Evolutionary conservation across 2,888 invertebrate species (phyloP).

Genomic region (Torymus texanus): DNA sequence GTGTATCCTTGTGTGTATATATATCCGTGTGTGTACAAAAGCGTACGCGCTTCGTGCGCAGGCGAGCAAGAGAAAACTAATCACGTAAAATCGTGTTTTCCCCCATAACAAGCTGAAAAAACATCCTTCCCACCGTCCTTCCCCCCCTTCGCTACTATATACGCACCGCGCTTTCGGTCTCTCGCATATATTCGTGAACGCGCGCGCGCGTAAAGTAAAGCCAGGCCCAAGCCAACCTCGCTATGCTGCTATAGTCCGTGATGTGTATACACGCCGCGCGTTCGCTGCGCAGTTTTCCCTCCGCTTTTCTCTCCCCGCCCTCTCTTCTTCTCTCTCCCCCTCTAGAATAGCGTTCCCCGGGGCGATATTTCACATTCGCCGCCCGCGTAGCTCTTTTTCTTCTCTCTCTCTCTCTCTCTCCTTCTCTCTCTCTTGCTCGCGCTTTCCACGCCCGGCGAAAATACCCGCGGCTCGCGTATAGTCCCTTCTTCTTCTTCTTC

Average conservation of each 20-base stretch:
- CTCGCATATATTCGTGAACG: not conserved
- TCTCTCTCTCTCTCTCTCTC: not conserved
- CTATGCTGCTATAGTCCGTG: too few species aligned
- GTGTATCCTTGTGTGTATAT: too few species aligned
- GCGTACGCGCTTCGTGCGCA: too few species aligned
- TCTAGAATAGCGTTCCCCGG: slow-evolving; percentile 19
- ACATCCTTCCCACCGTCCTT: too few species aligned
- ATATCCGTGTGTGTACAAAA: too few species aligned
- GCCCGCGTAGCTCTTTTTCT: slow-evolving; percentile 21
- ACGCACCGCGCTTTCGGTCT: slow-evolving; percentile 3
- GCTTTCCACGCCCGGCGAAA: slow-evolving; percentile 33
- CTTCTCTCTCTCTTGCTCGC: slow-evolving; percentile 6
- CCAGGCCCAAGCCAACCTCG: not conserved
- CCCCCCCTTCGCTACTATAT: not conserved
- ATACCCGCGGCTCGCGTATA: slow-evolving; percentile 4
- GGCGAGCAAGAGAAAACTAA: slow-evolving; percentile 29
- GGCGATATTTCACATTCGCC: slow-evolving; percentile 56
- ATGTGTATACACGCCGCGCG: not conserved
- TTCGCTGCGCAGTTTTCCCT: slow-evolving; percentile 12
- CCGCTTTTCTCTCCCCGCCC: not conserved
- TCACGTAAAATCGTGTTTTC: slow-evolving; percentile 39
- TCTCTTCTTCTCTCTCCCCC: not conserved
- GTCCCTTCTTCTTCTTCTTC: slow-evolving; percentile 57
- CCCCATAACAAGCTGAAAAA: slow-evolving; percentile 46
- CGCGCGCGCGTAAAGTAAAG: not conserved